Evolutionary conservation across 2,888 invertebrate genomes (phyloP).

Genomic region (Nebria brevicollis): DNA sequence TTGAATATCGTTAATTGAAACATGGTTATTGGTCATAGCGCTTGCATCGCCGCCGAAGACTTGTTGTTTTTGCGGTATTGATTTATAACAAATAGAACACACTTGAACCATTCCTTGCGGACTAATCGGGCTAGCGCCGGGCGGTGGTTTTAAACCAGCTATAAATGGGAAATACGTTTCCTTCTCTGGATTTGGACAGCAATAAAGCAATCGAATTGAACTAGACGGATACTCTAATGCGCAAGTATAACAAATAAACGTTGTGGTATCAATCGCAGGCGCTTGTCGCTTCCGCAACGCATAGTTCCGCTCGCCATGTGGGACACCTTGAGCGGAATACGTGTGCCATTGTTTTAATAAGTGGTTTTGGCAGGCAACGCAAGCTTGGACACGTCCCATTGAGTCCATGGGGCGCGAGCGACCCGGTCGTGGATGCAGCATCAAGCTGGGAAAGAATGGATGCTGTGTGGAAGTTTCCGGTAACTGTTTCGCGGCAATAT

Average conservation of each 20-base stretch:
- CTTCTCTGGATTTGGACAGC: conserved; percentile 83
- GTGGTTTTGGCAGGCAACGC: conserved; percentile 85
- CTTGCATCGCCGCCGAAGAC: conserved; percentile 66
- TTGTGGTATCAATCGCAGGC: conserved; percentile 71
- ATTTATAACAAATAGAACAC: conserved; percentile 87
- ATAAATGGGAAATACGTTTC: conserved; percentile 94
- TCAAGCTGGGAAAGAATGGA: conserved; percentile 79
- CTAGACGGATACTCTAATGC: conserved; percentile 83
- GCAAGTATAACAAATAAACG: conserved; percentile 91
- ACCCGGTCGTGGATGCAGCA: conserved; percentile 85
- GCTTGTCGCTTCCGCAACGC: conserved; percentile 81
- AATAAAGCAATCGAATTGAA: conserved; percentile 83
- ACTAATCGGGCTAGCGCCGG: conserved; percentile 89
- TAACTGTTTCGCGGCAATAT: conserved; percentile 70
- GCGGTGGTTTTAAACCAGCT: conserved; percentile 79
- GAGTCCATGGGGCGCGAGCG: conserved; percentile 88
- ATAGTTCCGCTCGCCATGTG: conserved; percentile 82
- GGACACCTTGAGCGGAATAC: conserved; percentile 69
- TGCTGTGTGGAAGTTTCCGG: conserved; percentile 64
- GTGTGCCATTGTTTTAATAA: conserved; percentile 89
- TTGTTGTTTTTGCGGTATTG: conserved; percentile 80
- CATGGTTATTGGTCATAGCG: conserved; percentile 57
- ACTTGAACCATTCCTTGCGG: conserved; percentile 89
- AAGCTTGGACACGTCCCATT: conserved; percentile 79
- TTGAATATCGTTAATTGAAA: conserved; percentile 60